Evolutionary conservation across 2,797 vertebrate species (phyloP).

Genomic region (Tenualosa thibaudeaui): DNA sequence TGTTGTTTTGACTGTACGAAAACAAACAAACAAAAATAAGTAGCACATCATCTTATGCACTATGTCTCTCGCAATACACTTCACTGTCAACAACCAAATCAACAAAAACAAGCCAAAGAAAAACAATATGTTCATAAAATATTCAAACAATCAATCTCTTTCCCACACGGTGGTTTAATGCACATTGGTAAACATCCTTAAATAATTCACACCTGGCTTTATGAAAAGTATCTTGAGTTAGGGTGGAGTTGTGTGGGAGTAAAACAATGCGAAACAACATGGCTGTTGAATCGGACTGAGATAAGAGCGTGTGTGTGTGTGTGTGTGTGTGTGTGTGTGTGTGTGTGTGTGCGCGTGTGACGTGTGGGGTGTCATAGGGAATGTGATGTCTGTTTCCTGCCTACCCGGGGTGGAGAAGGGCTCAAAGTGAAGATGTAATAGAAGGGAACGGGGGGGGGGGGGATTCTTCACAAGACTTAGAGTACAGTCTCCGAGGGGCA

Average conservation of each 20-base stretch:
- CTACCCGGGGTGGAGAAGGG: background rate
- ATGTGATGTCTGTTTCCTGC: constrained; percentile 1
- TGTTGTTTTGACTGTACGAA: background rate
- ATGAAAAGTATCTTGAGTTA: background rate
- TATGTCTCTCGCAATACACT: background rate
- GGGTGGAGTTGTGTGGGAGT: background rate
- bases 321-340: background rate
- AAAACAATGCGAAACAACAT: background rate
- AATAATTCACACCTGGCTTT: background rate
- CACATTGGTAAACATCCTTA: background rate
- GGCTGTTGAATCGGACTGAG: background rate
- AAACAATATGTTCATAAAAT: background rate
- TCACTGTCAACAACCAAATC: background rate
- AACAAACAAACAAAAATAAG: background rate
- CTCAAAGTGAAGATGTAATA: constrained; percentile 14
- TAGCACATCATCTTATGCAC: background rate
- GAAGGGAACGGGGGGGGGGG: background rate
- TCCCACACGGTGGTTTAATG: background rate
- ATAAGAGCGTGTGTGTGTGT: background rate
- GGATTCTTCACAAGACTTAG: background rate
- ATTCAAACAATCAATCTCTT: background rate
- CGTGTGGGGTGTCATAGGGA: background rate
- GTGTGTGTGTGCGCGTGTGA: background rate
- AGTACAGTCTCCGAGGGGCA: background rate
- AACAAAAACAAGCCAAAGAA: background rate